phyloP scores from a whole-genome alignment of 2,797 vertebrate species.

The Bovichtus diacanthus region DNA sequence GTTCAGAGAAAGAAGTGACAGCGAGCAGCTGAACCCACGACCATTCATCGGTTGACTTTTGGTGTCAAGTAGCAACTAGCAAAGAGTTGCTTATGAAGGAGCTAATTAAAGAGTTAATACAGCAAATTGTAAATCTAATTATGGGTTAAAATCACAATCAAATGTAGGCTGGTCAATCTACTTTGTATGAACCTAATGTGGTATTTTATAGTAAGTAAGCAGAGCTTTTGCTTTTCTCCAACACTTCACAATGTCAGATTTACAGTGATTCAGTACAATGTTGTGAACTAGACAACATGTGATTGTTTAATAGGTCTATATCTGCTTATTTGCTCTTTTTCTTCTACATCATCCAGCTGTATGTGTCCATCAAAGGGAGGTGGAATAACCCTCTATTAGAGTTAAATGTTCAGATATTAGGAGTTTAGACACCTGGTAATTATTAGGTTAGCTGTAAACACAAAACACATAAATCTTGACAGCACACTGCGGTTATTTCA shows the following conservation, averaged over 20 bases:
- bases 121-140: not conserved
- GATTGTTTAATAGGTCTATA: not conserved
- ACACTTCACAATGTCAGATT: not conserved
- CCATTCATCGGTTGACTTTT: not conserved
- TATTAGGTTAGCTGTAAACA: not conserved
- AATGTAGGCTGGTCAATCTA: not conserved
- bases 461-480: not conserved
- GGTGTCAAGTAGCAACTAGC: not conserved
- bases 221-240: not conserved
- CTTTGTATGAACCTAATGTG: not conserved
- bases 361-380: not conserved
- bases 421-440: not conserved
- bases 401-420: not conserved
- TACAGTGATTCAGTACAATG: not conserved
- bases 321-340: not conserved
- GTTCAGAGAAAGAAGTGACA: not conserved
- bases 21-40: slow-evolving; percentile 34
- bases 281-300: not conserved
- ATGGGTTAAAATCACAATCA: not conserved
- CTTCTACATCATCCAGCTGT: not conserved
- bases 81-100: not conserved
- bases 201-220: not conserved
- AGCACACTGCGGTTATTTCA: not conserved
- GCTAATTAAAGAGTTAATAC: not conserved
- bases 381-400: not conserved